Percentiles rank a stretch among this genome's conserved stretches.
Evolutionary conservation across 1,140 invertebrate genomes (phyloP).

Genomic region (Melanaphis sacchari): DNA sequence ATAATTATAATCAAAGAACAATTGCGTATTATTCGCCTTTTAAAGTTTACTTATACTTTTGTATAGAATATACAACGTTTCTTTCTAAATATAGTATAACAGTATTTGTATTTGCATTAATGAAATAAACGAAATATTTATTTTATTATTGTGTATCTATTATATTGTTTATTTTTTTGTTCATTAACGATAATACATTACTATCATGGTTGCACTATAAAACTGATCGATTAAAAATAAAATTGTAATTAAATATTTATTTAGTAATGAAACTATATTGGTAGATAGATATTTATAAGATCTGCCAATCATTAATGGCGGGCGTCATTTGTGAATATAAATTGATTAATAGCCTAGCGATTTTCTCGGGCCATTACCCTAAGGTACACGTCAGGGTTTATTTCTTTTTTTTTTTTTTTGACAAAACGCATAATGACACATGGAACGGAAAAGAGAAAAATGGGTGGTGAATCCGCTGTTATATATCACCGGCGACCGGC

Average conservation of each 20-base stretch:
- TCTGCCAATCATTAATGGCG: neutral
- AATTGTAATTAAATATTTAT: constrained; percentile 12
- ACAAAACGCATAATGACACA: neutral
- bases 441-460: neutral
- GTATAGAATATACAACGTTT: neutral
- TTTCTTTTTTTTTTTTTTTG: neutral
- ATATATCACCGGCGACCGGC: neutral
- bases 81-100: neutral
- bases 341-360: neutral
- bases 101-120: neutral
- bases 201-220: too few species aligned
- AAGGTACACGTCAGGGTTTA: neutral
- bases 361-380: neutral
- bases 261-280: neutral
- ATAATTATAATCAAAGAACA: neutral
- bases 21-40: neutral
- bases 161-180: neutral
- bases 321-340: neutral
- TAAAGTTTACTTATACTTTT: neutral
- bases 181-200: neutral
- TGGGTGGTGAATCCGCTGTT: neutral
- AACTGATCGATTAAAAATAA: neutral
- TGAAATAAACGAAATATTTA: neutral
- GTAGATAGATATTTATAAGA: neutral
- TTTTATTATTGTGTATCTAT: neutral